Conservation (phyloP, 2,888 invertebrate species). For the Lasioglossum calceatum region DNA sequence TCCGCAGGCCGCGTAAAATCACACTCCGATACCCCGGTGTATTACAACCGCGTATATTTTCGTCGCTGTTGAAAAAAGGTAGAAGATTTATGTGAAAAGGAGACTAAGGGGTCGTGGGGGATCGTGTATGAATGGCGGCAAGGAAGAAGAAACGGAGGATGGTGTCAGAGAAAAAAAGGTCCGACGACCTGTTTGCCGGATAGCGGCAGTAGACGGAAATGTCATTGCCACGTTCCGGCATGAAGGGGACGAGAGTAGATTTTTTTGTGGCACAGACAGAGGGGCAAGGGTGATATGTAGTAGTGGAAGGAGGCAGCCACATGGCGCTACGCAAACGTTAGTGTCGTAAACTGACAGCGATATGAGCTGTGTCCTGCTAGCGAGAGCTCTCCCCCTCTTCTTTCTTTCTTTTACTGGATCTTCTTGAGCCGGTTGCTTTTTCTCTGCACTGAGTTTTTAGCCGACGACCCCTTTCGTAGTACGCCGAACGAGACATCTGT, state of each 20-base stretch:
- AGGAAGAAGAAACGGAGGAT: constrained; percentile 47
- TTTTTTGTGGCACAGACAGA: constrained; percentile 33
- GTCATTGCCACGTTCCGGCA: constrained; percentile 71
- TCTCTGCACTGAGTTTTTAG: constrained; percentile 35
- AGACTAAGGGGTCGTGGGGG: constrained; percentile 17
- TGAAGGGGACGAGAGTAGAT: constrained; percentile 44
- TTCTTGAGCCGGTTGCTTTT: constrained; percentile 32
- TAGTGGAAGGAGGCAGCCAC: constrained; percentile 64
- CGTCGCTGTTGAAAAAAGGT: not conserved
- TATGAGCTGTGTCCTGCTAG: constrained; percentile 69
- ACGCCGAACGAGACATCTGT: constrained; percentile 56
- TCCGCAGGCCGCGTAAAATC: not conserved
- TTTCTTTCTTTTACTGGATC: constrained; percentile 39
- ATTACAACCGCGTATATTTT: constrained; percentile 33
- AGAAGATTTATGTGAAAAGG: not conserved
- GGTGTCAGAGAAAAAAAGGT: constrained; percentile 56
- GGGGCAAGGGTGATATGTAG: constrained; percentile 20
- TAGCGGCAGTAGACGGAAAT: constrained; percentile 70
- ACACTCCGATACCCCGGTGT: not conserved
- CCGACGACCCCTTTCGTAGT: constrained; percentile 54
- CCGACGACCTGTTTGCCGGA: constrained; percentile 65
- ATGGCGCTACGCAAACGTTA: constrained; percentile 79
- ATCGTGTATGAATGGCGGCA: constrained; percentile 44
- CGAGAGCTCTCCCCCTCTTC: constrained; percentile 51
- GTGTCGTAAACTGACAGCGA: constrained; percentile 78